Conservation (phyloP, 2,888 invertebrate genomes). For the Chironomus tentans region DNA sequence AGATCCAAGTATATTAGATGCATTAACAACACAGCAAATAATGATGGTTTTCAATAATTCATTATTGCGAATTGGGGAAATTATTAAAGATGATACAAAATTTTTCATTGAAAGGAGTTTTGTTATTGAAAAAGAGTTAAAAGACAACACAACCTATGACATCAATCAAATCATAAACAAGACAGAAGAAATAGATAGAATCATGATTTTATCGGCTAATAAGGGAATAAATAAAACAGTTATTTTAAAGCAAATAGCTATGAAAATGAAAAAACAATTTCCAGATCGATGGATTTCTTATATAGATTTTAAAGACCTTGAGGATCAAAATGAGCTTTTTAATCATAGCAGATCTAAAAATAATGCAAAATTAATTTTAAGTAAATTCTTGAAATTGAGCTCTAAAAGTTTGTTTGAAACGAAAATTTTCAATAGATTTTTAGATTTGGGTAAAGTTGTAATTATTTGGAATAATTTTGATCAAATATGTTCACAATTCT, state of each 20-base stretch:
- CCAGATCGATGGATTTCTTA: not conserved
- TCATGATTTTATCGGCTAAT: not conserved
- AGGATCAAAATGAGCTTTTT: not conserved
- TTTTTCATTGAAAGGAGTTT: not conserved
- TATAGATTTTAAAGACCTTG: not conserved
- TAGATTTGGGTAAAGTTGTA: not conserved
- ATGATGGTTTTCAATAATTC: too few relatives aligned
- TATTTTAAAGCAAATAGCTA: not conserved
- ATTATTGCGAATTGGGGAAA: too few relatives aligned
- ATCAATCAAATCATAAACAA: not conserved
- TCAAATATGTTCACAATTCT: too few relatives aligned
- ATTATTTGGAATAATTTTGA: not conserved
- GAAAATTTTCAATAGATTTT: not conserved
- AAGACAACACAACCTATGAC: too few relatives aligned
- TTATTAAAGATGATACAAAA: not conserved
- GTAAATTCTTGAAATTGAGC: not conserved
- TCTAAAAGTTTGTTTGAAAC: too few relatives aligned
- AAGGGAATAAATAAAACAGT: not conserved
- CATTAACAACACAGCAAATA: too few relatives aligned
- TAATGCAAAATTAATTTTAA: too few relatives aligned
- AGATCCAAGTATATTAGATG: too few relatives aligned
- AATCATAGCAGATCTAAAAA: too few relatives aligned
- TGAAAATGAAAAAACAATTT: not conserved
- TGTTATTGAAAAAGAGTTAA: not conserved
- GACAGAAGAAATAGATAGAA: not conserved